Base-by-base conservation (phyloP, 2,888 invertebrate species). In the Sussaba pulchella region DNA sequence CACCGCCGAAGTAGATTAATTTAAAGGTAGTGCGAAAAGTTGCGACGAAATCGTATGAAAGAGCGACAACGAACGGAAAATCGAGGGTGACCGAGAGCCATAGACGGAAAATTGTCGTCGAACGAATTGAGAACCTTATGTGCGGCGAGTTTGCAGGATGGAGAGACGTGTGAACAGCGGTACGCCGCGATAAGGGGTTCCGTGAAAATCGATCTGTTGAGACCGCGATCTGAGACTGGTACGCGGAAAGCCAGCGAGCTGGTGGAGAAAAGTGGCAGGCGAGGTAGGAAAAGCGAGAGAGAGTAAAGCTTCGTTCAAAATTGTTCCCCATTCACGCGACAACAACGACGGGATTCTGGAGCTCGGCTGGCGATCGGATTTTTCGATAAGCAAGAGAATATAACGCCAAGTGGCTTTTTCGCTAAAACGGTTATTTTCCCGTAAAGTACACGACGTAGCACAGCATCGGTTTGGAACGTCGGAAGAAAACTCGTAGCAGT, bases 241-340 rank as follows among this genome's bases (percentile, higher is more conserved):
- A 78, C 54, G 75, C 50, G 78, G 70, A 39, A 72, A 59, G 47
- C 24, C 75, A 73, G 45, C 61, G n/a, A 57, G 69, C 69, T 36
- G 71, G 67, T 45, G 47, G 54, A 52, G 41, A 41, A 41, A 54
- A 50, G 67, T 63, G 21, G 77, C 63, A 57, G 31, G 63, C 19
- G 50, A 61, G 73, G 52, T 36, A 72, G 69, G 66, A 26, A 59
- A 57, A 43, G 52, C 41, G 39, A 70, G 61, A 17, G 67, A 73
- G 76, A 6, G 84, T 85, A 87, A 84, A 89, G 87, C 82, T 84
- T 85, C 84, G 82, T 85, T 85, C 84, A 87, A 89, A 91, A 90
- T 90, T 90, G 89, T 85, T 84, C 80, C 67, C 82, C 85, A 86
- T 88, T 88, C 85, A 83, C 59, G 74, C 52, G 75, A 50, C 71